A percentile compares a stretch with the other conserved stretches of the same genome.
Evolutionary conservation across 92 coral and sea anemone species (phyloP).

Genomic region (Pocillopora meandrina): DNA sequence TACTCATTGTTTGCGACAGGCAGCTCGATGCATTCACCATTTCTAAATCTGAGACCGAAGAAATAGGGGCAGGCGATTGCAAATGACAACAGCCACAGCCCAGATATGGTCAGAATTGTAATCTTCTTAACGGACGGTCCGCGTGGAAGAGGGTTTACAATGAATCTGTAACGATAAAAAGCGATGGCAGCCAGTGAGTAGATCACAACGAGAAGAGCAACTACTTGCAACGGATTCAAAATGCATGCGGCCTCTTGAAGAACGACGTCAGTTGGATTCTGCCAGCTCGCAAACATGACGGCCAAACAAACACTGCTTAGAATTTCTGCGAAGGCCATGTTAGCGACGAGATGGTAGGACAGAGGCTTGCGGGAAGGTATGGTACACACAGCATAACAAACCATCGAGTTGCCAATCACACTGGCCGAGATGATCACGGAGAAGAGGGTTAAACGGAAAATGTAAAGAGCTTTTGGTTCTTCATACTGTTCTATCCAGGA

Average conservation of each 20-base stretch:
- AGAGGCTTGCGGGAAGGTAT: constrained; percentile 52
- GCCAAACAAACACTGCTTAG: constrained; percentile 42
- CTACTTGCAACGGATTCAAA: constrained; percentile 45
- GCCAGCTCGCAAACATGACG: constrained; percentile 19
- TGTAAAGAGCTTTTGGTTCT: constrained; percentile 27
- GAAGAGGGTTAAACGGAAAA: constrained; percentile 45
- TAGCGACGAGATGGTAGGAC: constrained; percentile 59
- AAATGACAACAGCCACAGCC: constrained; percentile 48
- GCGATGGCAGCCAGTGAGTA: constrained; percentile 56
- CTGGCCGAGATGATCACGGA: constrained; percentile 44
- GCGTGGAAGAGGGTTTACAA: constrained; percentile 24
- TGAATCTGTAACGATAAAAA: constrained; percentile 44
- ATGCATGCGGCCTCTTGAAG: constrained; percentile 36
- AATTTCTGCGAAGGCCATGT: constrained; percentile 64
- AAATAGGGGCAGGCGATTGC: constrained; percentile 38
- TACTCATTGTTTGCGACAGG: constrained; percentile 2
- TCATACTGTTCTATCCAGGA: constrained; percentile 10
- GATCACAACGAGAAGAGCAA: constrained; percentile 46
- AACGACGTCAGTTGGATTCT: neutral
- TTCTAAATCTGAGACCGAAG: constrained; percentile 22
- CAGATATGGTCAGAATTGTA: constrained; percentile 8
- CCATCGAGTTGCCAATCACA: constrained; percentile 52
- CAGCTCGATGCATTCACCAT: neutral
- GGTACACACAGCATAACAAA: constrained; percentile 39
- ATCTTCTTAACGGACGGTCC: constrained; percentile 8